Evolutionary conservation across 2,888 invertebrate genomes (phyloP).

Genomic region (Xiphydria camelus): DNA sequence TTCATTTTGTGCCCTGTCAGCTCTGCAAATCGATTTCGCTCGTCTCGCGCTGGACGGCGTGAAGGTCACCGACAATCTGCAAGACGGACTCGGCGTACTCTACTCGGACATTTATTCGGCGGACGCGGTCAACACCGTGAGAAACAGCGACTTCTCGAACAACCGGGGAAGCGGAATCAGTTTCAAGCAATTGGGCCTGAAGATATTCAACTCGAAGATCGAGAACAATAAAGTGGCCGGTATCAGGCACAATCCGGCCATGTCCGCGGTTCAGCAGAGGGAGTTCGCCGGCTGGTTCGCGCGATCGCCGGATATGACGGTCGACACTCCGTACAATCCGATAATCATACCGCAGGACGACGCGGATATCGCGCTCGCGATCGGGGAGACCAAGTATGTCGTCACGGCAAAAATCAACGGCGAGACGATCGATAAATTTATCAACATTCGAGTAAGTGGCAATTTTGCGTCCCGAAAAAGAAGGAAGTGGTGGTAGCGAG

Average conservation of each 20-base stretch:
- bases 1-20: constrained; percentile 50
- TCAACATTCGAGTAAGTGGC: constrained; percentile 43
- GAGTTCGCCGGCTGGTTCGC: constrained; percentile 93
- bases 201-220: constrained; percentile 75
- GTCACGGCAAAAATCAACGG: constrained; percentile 71
- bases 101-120: constrained; percentile 93
- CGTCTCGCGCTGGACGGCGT: constrained; percentile 82
- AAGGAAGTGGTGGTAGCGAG: too few relatives aligned
- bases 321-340: constrained; percentile 74
- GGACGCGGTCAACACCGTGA: constrained; percentile 78
- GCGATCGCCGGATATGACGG: constrained; percentile 67
- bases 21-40: constrained; percentile 85
- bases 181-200: constrained; percentile 84
- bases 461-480: too few relatives aligned
- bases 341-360: constrained; percentile 71
- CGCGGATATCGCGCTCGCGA: constrained; percentile 66
- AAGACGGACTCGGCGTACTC: constrained; percentile 90
- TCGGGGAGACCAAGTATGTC: constrained; percentile 78
- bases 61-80: constrained; percentile 80
- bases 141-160: constrained; percentile 81
- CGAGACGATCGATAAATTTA: constrained; percentile 56
- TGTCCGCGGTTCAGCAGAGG: constrained; percentile 81
- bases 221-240: constrained; percentile 86
- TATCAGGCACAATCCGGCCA: constrained; percentile 87
- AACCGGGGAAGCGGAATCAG: constrained; percentile 89